Base-by-base conservation (phyloP, 2,113 vertebrate genomes). In the Leptobrachium leishanense region DNA sequence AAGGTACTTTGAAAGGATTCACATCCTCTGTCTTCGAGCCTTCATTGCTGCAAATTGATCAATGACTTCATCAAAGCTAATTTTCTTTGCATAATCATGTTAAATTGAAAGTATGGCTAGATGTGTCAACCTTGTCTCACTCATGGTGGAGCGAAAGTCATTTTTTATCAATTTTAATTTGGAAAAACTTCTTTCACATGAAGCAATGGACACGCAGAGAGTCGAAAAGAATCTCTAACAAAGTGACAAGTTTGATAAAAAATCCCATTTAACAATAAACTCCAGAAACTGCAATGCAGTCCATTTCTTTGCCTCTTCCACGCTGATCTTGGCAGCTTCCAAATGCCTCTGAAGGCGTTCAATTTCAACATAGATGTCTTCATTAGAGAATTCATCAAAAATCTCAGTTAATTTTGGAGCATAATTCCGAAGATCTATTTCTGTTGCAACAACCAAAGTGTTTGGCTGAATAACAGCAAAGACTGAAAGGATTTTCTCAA, bases 111-210 rank as follows among this genome's bases (percentile, higher is more conserved):
- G 20, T 31, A 31, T 31, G 20, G 20, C 20, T 31, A 31, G 20
- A 31, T 31, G 20, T 31, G 20, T 31, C 20, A 31, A 31, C 20
- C 20, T 31, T 31, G 20, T 31, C 20, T 31, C 20, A 31, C 20
- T 31, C 20, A 31, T 31, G 20, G 20, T 31, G 20, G 20, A 31
- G 20, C 20, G 20, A 31, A 31, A 31, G 20, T 31, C 20, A 54
- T 13, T 2, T 64, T 64, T 64, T 54, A 64, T 64, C 20, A 13
- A 64, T 64, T 64, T 64, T 64, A 64, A 64, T 64, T 64, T 64
- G 6, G 20, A 64, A 64, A 64, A 64, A 64, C 20, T 31, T 31
- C 20, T 31, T 31, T 31, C 20, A 31, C 20, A 31, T 31, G 20
- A 31, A 31, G 20, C 20, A 31, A 31, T 31, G 20, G 20, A 31